These are phyloP conservation scores for Erebia aethiops DNA, from an alignment of 2,888 invertebrate genomes.

Conservation along the genomic window DNA sequence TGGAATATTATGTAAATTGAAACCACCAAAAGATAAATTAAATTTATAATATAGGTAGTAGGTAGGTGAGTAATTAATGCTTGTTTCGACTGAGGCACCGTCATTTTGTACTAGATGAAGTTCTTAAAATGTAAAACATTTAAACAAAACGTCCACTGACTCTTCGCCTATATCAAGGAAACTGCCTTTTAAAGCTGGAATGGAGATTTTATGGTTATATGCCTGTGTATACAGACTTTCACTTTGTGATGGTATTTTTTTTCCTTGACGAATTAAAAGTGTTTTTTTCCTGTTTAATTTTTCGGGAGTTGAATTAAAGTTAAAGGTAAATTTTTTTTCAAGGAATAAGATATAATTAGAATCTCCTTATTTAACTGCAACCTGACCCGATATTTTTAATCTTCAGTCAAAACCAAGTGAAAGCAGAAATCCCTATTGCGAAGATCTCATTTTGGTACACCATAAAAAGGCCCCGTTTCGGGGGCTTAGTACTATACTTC, in stretches of 20 bases:
- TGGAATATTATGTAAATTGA: too few species aligned
- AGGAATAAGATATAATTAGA: background rate
- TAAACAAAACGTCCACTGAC: background rate
- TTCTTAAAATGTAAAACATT: too few species aligned
- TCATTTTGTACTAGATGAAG: too few species aligned
- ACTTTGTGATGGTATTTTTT: background rate
- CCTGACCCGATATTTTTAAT: background rate
- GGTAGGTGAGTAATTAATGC: too few species aligned
- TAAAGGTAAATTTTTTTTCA: too few species aligned
- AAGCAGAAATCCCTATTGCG: too few species aligned
- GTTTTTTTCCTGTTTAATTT: slow-evolving; percentile 1
- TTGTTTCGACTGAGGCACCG: too few species aligned
- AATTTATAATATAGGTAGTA: too few species aligned
- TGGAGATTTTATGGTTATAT: slow-evolving; percentile 39
- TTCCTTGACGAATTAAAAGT: background rate
- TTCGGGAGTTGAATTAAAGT: too few species aligned
- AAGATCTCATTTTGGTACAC: too few species aligned
- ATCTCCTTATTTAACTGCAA: background rate
- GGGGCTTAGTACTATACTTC: background rate
- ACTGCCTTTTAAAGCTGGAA: slow-evolving; percentile 38
- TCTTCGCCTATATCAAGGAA: slow-evolving; percentile 18
- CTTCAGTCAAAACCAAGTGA: background rate
- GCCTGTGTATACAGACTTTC: slow-evolving; percentile 12
- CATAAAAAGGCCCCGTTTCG: background rate
- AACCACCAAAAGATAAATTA: too few species aligned